Percentiles rank a stretch among this genome's conserved stretches.
Evolutionary conservation across 2,888 invertebrate species (phyloP).

Genomic region (Micoletzkya japonica): DNA sequence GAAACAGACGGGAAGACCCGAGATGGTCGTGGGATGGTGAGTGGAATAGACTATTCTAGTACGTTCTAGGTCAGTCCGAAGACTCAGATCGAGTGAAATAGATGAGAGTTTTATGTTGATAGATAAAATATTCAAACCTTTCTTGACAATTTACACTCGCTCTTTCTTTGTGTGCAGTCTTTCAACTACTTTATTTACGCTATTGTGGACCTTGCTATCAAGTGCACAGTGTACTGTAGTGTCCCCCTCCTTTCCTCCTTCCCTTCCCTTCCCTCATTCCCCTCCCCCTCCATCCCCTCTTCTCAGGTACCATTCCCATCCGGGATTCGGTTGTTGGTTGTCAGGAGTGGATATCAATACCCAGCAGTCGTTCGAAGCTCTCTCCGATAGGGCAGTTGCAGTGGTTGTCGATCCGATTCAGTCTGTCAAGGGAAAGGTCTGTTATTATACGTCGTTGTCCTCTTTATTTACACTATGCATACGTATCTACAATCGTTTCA

Average conservation of each 20-base stretch:
- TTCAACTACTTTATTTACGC: no score
- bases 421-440: slow-evolving; percentile 83
- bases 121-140: neutral
- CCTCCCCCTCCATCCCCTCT: neutral
- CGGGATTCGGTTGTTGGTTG: slow-evolving; percentile 99
- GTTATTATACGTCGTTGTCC: neutral
- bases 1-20: slow-evolving; percentile 93
- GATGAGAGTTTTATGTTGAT: neutral
- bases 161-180: neutral
- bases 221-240: no score
- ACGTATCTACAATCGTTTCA: neutral
- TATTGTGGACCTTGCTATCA: no score
- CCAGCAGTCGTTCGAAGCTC: slow-evolving; percentile 96
- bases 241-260: neutral
- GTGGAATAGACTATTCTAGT: no score
- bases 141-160: neutral
- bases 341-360: slow-evolving; percentile 97
- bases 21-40: slow-evolving; percentile 93
- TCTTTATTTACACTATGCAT: neutral
- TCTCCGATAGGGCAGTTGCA: slow-evolving; percentile 96
- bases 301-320: slow-evolving; percentile 86
- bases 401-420: slow-evolving; percentile 99
- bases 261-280: neutral
- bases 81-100: no score
- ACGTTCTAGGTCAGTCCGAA: no score